Evolutionary conservation across 2,888 invertebrate species (phyloP).

Genomic region (Molanna angustata): DNA sequence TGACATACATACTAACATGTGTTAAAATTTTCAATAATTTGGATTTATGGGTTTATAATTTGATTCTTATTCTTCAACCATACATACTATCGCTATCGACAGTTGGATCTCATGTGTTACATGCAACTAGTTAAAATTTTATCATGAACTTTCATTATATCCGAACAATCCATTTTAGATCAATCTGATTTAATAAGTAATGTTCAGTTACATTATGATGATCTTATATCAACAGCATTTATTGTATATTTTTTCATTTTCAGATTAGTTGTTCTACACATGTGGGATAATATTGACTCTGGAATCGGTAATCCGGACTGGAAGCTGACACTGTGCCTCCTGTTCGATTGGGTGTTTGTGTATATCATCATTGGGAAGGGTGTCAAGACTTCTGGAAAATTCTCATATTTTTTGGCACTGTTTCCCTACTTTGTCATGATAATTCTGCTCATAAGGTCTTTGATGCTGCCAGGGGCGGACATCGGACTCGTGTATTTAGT

Average conservation of each 20-base stretch:
- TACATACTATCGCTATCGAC: too few relatives aligned
- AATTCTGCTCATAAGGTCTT: constrained; percentile 56
- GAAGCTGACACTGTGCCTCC: constrained; percentile 51
- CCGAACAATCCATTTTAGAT: too few relatives aligned
- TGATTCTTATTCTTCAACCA: too few relatives aligned
- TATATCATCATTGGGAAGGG: constrained; percentile 54
- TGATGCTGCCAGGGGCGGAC: constrained; percentile 58
- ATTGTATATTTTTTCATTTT: neutral
- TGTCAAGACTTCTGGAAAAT: constrained; percentile 59
- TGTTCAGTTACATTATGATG: too few relatives aligned
- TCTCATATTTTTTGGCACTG: constrained; percentile 68
- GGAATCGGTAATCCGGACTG: constrained; percentile 57
- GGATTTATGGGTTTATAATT: too few relatives aligned
- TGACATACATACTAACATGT: too few relatives aligned
- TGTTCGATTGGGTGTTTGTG: constrained; percentile 52
- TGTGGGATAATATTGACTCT: constrained; percentile 47
- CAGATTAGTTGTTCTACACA: constrained; percentile 55
- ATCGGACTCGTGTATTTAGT: constrained; percentile 64
- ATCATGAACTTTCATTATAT: too few relatives aligned
- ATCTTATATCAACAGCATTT: neutral
- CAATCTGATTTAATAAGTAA: too few relatives aligned
- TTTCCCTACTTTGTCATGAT: constrained; percentile 63
- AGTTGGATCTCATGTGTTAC: too few relatives aligned
- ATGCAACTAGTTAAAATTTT: too few relatives aligned
- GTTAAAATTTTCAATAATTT: too few relatives aligned